Conservation (phyloP, 1,140 invertebrate genomes). For the Drosophila sturtevanti region DNA sequence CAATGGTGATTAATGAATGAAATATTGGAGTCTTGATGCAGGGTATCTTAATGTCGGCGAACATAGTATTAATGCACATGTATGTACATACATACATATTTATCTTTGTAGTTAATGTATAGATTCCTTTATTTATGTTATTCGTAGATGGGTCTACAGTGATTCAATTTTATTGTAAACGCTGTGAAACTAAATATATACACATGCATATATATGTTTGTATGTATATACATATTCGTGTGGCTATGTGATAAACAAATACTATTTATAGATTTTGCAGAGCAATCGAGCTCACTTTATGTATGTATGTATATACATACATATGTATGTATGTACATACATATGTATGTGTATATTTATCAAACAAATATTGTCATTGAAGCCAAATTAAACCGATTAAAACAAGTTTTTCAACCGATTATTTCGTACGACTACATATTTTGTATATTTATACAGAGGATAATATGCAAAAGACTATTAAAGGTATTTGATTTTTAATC, state of each 20-base stretch:
- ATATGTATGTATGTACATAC: too few relatives aligned
- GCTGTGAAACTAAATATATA: background rate
- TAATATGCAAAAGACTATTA: background rate
- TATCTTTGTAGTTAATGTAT: too few relatives aligned
- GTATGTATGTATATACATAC: too few relatives aligned
- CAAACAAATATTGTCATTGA: background rate
- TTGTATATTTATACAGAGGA: too few relatives aligned
- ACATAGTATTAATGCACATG: too few relatives aligned
- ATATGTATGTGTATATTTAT: too few relatives aligned
- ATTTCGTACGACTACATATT: too few relatives aligned
- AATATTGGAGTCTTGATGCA: background rate
- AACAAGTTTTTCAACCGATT: background rate
- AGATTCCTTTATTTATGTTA: background rate
- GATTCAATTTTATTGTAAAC: background rate
- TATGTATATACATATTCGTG: background rate
- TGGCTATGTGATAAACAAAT: background rate
- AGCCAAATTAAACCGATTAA: background rate
- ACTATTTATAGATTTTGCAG: slow-evolving; percentile 2
- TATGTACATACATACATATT: background rate
- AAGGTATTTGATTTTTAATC: background rate
- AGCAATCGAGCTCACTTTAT: background rate
- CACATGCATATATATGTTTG: background rate
- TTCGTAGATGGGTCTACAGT: background rate
- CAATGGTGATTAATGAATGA: background rate
- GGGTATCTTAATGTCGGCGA: background rate